These are phyloP conservation scores for Sussaba pulchella DNA, from an alignment of 2,888 invertebrate species.

Conservation along the genomic window DNA sequence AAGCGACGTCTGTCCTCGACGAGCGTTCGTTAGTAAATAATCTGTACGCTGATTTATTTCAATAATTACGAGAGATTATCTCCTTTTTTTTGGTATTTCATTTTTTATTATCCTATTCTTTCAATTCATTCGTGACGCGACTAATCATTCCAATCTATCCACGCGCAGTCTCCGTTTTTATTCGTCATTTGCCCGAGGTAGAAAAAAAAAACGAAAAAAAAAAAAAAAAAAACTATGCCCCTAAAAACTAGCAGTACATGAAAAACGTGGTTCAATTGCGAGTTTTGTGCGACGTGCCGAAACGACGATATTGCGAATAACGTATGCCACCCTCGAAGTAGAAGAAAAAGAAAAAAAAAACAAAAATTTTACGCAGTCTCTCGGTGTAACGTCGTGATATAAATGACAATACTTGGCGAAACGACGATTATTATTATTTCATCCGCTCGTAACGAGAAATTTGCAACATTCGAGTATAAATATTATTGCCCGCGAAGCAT, in stretches of 20 bases:
- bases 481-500: conserved; percentile 21
- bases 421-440: conserved; percentile 30
- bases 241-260: conserved; percentile 33
- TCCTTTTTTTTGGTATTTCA: conserved; percentile 1
- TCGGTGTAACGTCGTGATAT: conserved; percentile 50
- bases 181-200: no score
- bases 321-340: conserved; percentile 24
- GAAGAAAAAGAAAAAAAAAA: not conserved
- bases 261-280: conserved; percentile 34
- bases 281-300: conserved; percentile 56
- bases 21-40: conserved; percentile 2
- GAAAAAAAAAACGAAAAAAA: no score
- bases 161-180: conserved; percentile 21
- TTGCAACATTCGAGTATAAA: conserved; percentile 50
- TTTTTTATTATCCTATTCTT: not conserved
- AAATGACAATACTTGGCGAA: conserved; percentile 18
- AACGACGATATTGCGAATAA: conserved; percentile 41
- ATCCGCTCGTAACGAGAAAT: conserved; percentile 6
- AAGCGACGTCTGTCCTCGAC: conserved; percentile 13
- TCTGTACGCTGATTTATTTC: conserved; percentile 39
- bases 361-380: conserved; percentile 39
- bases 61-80: conserved; percentile 19
- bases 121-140: not conserved
- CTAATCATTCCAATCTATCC: not conserved
- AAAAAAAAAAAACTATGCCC: not conserved